Percentiles rank a stretch among this genome's conserved stretches.
phyloP scores from a whole-genome alignment of 2,113 vertebrate species.

The Alligator mississippiensis region DNA sequence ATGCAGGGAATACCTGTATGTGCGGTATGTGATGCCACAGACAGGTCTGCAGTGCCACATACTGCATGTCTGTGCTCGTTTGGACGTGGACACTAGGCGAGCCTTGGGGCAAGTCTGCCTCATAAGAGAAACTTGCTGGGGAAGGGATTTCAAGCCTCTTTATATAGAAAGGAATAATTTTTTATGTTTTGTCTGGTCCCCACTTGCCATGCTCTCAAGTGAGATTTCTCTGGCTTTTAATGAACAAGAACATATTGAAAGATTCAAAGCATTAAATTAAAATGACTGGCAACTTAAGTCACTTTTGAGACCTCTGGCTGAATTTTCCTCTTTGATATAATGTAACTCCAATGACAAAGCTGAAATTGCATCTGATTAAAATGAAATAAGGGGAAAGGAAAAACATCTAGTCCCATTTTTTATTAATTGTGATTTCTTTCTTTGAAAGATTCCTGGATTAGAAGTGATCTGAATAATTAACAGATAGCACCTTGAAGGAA shows the following conservation, averaged over 20 bases:
- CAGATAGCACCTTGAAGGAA: not conserved
- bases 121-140: not conserved
- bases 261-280: not conserved
- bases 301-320: not conserved
- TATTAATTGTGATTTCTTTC: not conserved
- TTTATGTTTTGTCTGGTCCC: constrained; percentile 48
- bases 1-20: too few species aligned
- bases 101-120: not conserved
- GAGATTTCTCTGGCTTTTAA: constrained; percentile 19
- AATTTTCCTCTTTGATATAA: not conserved
- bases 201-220: not conserved
- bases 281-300: not conserved
- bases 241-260: constrained; percentile 43
- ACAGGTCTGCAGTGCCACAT: too few species aligned
- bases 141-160: constrained; percentile 51
- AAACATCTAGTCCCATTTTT: not conserved
- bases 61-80: too few species aligned
- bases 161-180: constrained; percentile 19
- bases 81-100: too few species aligned
- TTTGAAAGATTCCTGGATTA: not conserved
- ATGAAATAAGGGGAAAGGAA: not conserved
- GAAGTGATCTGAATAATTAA: not conserved
- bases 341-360: not conserved
- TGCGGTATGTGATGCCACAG: too few species aligned
- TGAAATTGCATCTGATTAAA: constrained; percentile 1